A percentile compares a stretch with the other conserved stretches of the same genome.
phyloP scores from a whole-genome alignment of 2,888 invertebrate genomes.

The Bellardia bayeri region DNA sequence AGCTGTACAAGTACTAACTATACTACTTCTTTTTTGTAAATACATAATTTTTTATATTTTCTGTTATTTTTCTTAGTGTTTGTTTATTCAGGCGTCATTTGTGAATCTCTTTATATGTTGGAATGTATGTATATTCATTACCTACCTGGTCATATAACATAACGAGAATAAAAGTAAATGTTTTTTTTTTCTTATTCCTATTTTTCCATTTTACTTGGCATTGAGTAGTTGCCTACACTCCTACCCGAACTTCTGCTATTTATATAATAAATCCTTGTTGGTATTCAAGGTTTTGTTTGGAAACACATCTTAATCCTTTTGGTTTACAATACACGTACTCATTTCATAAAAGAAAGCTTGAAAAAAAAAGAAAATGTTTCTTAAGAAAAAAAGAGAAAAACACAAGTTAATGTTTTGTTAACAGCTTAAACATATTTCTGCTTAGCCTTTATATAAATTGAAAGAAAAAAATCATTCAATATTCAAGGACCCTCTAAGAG shows the following conservation, averaged over 20 bases:
- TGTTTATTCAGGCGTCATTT: slow-evolving; percentile 62
- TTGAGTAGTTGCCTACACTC: background rate
- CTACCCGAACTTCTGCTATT: slow-evolving; percentile 20
- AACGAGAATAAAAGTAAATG: background rate
- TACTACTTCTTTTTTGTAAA: slow-evolving; percentile 1
- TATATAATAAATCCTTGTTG: slow-evolving; percentile 70
- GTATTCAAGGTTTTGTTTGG: slow-evolving; percentile 70
- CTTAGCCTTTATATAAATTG: background rate
- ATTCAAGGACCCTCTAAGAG: slow-evolving; percentile 56
- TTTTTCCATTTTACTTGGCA: background rate
- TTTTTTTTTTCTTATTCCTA: slow-evolving; percentile 4
- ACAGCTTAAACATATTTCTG: slow-evolving; percentile 55
- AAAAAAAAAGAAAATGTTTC: slow-evolving; percentile 4
- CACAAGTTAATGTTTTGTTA: slow-evolving; percentile 55
- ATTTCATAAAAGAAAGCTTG: slow-evolving; percentile 26
- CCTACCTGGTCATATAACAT: slow-evolving; percentile 47
- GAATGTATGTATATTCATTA: slow-evolving; percentile 23
- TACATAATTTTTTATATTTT: slow-evolving; percentile 26
- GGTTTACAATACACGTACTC: slow-evolving; percentile 50
- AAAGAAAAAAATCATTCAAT: slow-evolving; percentile 35
- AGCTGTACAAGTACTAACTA: background rate
- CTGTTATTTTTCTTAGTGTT: slow-evolving; percentile 41
- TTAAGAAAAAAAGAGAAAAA: slow-evolving; percentile 8
- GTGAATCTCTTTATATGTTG: slow-evolving; percentile 34
- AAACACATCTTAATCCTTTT: slow-evolving; percentile 69